Evolutionary conservation across 2,113 vertebrate genomes (phyloP).

Genomic region (Thermophis baileyi): DNA sequence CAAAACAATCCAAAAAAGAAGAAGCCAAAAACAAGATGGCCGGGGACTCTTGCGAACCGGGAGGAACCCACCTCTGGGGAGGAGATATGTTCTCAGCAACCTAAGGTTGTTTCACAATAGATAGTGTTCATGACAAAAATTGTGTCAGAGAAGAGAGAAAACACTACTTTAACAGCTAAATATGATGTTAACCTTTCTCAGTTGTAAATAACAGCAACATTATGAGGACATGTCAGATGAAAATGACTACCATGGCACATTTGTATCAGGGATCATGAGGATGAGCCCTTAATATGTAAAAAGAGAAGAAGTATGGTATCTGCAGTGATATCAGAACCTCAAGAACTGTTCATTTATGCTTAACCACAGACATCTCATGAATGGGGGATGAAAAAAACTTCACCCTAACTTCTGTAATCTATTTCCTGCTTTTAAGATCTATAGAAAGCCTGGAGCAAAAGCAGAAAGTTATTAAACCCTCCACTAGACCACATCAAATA

Average conservation of each 20-base stretch:
- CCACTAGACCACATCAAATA: constrained; percentile 23
- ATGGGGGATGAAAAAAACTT: not conserved
- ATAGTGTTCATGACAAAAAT: not conserved
- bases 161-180: not conserved
- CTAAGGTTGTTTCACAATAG: not conserved
- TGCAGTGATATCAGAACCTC: not conserved
- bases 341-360: not conserved
- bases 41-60: too few species aligned
- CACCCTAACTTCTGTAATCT: constrained; percentile 27
- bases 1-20: too few species aligned
- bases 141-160: not conserved
- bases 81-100: not conserved
- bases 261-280: not conserved
- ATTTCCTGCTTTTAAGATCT: constrained; percentile 30
- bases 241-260: not conserved
- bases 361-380: constrained; percentile 19
- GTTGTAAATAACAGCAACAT: not conserved
- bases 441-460: constrained; percentile 27
- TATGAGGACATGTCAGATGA: not conserved
- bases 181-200: not conserved
- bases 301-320: not conserved
- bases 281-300: not conserved
- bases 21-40: too few species aligned
- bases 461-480: constrained; percentile 21
- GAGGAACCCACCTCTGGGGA: too few species aligned